Evolutionary conservation across 2,888 invertebrate genomes (phyloP), one percentile per base, ranked within the genome.

Genomic region (Tenthredo livida): DNA sequence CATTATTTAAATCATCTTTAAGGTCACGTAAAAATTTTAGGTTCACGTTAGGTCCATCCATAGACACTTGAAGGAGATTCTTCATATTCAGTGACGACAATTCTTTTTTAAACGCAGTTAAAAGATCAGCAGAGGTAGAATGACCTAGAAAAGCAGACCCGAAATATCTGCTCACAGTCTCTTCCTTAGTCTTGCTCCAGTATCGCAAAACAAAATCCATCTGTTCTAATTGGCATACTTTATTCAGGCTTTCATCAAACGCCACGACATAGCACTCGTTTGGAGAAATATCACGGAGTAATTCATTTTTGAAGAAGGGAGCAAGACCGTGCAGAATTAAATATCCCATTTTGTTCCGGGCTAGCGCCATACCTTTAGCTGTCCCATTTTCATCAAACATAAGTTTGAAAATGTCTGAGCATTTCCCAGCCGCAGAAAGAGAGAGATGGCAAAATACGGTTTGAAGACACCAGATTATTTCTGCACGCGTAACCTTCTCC

Each of bases 151-250:
- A 89, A 12, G 87, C 85, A 21, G 89, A 90, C 15, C 80, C 88
- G 43, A 89, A 87, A 84, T 90, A 91, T 67, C 90, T 85, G 10
- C 87, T 89, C 1, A 77, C 43, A 0, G 90, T 89, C 86, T 85
- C 58, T n/a, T 87, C 86, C 10, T 21, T 85, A 54, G 87, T 80
- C 40, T 85, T 72, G 72, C 88, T 85, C 89, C 88, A 90, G 80
- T 86, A 90, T 73, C 89, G 85, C 2, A 91, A 84, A 61, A 86
- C 84, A 17, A 90, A 50, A 82, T 90, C 90, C 89, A 90, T 91
- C 85, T 90, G 89, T 47, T 86, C 84, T 54, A 85, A 86, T 73
- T 88, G 87, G 33, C 86, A 72, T 25, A 89, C 82, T 86, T 89
- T 88, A 78, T 89, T 89, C 5, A 89, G 85, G 25, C 85, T 85